Conservation (phyloP, 1,140 invertebrate genomes). For the Bicyclus anynana region DNA sequence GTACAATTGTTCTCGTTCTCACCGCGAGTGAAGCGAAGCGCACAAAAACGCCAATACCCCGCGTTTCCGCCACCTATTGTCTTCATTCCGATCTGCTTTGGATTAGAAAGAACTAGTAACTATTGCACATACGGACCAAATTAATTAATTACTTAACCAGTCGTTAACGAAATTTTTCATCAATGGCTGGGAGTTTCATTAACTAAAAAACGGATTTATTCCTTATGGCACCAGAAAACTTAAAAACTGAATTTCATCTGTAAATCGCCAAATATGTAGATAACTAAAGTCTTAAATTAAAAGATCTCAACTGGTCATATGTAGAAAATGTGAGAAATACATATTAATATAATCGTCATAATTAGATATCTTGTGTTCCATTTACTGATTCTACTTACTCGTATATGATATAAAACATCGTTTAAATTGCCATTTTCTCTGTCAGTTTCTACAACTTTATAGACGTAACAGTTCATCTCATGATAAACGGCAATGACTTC, state of each 20-base stretch:
- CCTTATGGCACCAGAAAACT: no score
- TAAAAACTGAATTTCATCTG: no score
- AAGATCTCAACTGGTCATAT: no score
- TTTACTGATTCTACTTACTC: slow-evolving; percentile 19
- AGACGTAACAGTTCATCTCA: slow-evolving; percentile 75
- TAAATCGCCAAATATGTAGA: no score
- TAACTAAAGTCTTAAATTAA: no score
- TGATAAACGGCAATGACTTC: slow-evolving; percentile 73
- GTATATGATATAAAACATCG: slow-evolving; percentile 30
- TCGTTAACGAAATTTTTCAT: no score
- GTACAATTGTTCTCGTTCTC: slow-evolving; percentile 49
- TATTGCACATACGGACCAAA: slow-evolving; percentile 11
- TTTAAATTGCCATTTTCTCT: slow-evolving; percentile 47
- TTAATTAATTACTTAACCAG: not conserved
- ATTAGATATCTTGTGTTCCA: no score
- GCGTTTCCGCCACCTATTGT: slow-evolving; percentile 66
- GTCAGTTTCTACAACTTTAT: slow-evolving; percentile 52
- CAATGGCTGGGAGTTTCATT: no score
- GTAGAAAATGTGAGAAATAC: no score
- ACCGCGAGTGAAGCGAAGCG: slow-evolving; percentile 44
- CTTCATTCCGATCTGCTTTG: slow-evolving; percentile 51
- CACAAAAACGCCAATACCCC: slow-evolving; percentile 52
- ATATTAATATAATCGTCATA: no score
- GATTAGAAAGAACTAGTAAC: slow-evolving; percentile 40
- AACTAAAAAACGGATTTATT: no score